Evolutionary conservation across 2,888 invertebrate species (phyloP), one percentile per base, ranked within the genome.

Genomic region (Thecophora atra): DNA sequence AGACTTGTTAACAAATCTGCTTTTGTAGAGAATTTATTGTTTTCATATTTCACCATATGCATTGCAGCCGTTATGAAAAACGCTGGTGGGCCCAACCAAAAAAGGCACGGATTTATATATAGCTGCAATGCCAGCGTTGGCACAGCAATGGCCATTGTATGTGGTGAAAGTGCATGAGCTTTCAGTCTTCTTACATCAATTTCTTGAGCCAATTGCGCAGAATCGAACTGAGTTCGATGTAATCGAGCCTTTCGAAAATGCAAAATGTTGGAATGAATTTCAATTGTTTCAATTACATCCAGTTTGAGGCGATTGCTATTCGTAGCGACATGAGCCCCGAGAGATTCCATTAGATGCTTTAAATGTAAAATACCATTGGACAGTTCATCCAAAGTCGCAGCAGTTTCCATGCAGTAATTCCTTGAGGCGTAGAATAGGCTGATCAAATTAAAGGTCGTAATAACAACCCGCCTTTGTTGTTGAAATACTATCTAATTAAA

Each of bases 41-140:
- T 26, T 6, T 44, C 60, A 8, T 73, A 26, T 0, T 77, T 76
- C 60, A 81, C 77, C 24, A 84, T 73, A 74, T 83, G 82, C 60
- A 83, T 75, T 0, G 84, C 83, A 64, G 89, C 85, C 64, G 89
- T 78, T 44, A 88, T 84, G 66, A 93, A 82, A 58, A 92, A 85
- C 0, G 92, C 90, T 0, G 91, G 89, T 76, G 91, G 89, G 44
- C 91, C 88, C 26, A 94, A 81, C 86, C 91, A 92, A 81, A 92
- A 91, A 75, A 94, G 86, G 42, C 90, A 88, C 0, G 94, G 93
- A 87, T 95, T 95, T 51, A 92, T 89, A 81, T 94, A 94, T 76
- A 93, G 87, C 82, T 93, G 92, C 51, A 94, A 84, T 81, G 92
- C 91, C 51, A 94, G 88, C 66, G 91, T 87, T 0, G 94, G 92